Percentiles rank a stretch among this genome's conserved stretches.
phyloP scores from a whole-genome alignment of 2,797 vertebrate genomes.

The Oryzias sinensis region DNA sequence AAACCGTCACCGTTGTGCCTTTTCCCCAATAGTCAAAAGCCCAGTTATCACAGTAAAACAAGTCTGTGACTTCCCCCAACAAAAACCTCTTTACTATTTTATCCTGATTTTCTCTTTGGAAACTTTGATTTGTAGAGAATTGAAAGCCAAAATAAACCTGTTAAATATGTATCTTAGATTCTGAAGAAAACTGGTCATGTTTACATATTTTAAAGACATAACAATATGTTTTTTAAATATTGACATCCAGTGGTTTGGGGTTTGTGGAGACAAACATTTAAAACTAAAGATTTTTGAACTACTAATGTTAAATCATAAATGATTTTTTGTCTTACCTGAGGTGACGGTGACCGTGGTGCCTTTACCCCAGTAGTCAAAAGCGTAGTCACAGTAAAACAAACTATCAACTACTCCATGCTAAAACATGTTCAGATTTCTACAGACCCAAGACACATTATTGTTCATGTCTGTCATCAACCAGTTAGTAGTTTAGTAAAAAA shows the following conservation, averaged over 20 bases:
- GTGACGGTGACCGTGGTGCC: constrained; percentile 64
- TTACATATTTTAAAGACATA: no score
- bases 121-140: no score
- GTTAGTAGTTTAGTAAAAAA: no score
- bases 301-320: not conserved
- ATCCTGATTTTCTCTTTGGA: not conserved
- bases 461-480: not conserved
- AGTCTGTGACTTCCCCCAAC: constrained; percentile 1
- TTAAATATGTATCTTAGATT: not conserved
- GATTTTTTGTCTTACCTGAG: constrained; percentile 42
- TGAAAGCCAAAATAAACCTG: no score
- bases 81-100: constrained; percentile 26
- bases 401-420: not conserved
- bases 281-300: no score
- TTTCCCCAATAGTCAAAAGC: no score
- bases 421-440: not conserved
- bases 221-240: not conserved
- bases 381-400: constrained; percentile 39
- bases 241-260: not conserved
- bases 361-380: constrained; percentile 71
- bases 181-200: not conserved
- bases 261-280: no score
- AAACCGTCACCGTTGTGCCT: no score
- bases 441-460: not conserved
- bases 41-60: no score